Evolutionary conservation across 1,140 invertebrate species (phyloP), one percentile per base, ranked within the genome.

Genomic region (Drosophila repleta): DNA sequence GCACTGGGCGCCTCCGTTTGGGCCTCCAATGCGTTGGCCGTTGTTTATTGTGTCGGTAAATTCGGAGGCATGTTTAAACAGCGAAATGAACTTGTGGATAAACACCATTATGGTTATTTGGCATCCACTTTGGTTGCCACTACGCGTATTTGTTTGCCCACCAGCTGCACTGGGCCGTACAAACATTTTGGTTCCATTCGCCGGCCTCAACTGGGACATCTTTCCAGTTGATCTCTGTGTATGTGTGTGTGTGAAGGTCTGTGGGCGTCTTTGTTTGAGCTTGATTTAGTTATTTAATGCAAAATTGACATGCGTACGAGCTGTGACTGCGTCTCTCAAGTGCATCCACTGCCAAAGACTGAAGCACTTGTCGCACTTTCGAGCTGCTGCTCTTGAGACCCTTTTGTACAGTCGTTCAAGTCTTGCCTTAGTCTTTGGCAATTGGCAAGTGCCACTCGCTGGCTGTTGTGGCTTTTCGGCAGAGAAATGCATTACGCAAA

Each of bases 1-100:
- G 39, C n/a, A 72, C 70, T 80, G 75, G 75, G 57, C 65, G 57
- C 63, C 35, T 58, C 58, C 66, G 66, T 48, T 66, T 78, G 55
- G 65, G 64, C 55, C n/a, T n/a, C n/a, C 63, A 52, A 41, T 57
- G 63, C 51, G 24, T 85, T 84, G 77, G 43, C 15, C 60, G 74
- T 82, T 78, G 83, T 87, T 87, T 87, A 87, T 87, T 87, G 83
- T 79, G 83, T 88, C 79, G 76, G 83, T 88, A 72, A 88, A 88
- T 88, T 88, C 83, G 83, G 83, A 83, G 83, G 83, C 83, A 88
- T 88, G 83, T 88, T 88, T 88, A 88, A 88, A 88, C 79, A 88
- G 83, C 83, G 83, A 88, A 88, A 88, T 88, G 83, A 88, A 88
- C 83, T 88, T 88, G 83, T 88, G 83, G 83, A 88, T 88, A 88